Conservation (phyloP, 2,113 vertebrate genomes). For the Eclectus roratus region DNA sequence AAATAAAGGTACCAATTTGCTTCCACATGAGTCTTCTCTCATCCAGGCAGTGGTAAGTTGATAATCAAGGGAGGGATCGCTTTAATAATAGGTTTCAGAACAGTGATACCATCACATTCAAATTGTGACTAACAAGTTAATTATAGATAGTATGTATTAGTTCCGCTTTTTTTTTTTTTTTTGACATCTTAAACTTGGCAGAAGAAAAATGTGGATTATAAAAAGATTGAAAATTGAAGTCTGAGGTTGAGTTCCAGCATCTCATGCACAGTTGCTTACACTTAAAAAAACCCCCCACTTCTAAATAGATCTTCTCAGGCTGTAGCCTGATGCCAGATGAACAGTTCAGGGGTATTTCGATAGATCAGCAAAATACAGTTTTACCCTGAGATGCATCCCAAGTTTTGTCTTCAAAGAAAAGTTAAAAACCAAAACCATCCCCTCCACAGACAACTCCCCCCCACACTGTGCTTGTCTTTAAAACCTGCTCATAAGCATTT, state of each 20-base stretch:
- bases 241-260: not conserved
- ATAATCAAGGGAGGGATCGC: not conserved
- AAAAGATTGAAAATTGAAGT: conserved; percentile 11
- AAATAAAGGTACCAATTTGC: not conserved
- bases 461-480: not conserved
- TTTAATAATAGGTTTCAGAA: conserved; percentile 15
- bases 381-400: not conserved
- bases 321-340: not conserved
- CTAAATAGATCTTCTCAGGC: not conserved
- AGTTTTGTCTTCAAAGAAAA: not conserved
- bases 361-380: not conserved
- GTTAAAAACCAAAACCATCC: not conserved
- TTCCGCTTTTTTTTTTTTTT: not conserved
- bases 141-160: conserved; percentile 27
- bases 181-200: conserved; percentile 33
- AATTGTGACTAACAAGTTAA: conserved; percentile 23
- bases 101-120: not conserved
- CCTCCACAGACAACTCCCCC: accelerated
- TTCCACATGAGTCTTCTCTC: not conserved
- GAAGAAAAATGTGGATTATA: conserved; percentile 5
- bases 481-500: not conserved
- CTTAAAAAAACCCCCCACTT: not conserved
- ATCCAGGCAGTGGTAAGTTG: not conserved
- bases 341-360: not conserved
- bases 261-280: conserved; percentile 1